phyloP scores from a whole-genome alignment of 2,797 vertebrate species.

The Squalus acanthias region DNA sequence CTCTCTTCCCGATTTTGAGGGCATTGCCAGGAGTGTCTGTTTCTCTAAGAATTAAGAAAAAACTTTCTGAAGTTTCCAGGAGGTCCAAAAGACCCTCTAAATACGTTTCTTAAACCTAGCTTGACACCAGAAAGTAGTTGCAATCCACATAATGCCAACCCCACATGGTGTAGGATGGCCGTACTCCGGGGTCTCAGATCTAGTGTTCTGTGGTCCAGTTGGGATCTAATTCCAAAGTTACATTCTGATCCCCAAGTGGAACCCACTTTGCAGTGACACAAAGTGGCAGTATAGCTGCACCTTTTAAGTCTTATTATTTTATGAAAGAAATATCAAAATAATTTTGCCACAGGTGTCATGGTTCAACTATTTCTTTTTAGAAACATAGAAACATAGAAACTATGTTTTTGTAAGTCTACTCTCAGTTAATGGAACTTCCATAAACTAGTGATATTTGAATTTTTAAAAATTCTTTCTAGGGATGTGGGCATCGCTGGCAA shows the following conservation, averaged over 20 bases:
- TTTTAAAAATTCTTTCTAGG: too few relatives aligned
- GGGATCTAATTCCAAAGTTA: background rate
- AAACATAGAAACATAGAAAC: too few relatives aligned
- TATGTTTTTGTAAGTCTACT: too few relatives aligned
- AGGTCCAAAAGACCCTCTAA: background rate
- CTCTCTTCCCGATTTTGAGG: background rate
- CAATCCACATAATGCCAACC: background rate
- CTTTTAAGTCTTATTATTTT: background rate
- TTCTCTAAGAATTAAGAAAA: background rate
- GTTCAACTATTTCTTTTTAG: background rate
- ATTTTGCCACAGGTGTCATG: background rate
- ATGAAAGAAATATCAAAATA: background rate
- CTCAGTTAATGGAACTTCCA: too few relatives aligned
- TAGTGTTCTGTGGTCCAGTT: background rate
- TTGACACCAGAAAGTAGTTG: background rate
- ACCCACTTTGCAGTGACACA: background rate
- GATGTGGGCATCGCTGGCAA: too few relatives aligned
- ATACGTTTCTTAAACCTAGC: background rate
- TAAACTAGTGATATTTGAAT: too few relatives aligned
- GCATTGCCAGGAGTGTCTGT: background rate
- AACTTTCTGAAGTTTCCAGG: background rate
- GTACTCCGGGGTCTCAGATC: background rate
- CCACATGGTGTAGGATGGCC: background rate
- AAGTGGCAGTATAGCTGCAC: background rate
- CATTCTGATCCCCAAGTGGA: background rate